Base-by-base conservation (phyloP, 2,797 vertebrate species). In the Ctenopoma multispine region DNA sequence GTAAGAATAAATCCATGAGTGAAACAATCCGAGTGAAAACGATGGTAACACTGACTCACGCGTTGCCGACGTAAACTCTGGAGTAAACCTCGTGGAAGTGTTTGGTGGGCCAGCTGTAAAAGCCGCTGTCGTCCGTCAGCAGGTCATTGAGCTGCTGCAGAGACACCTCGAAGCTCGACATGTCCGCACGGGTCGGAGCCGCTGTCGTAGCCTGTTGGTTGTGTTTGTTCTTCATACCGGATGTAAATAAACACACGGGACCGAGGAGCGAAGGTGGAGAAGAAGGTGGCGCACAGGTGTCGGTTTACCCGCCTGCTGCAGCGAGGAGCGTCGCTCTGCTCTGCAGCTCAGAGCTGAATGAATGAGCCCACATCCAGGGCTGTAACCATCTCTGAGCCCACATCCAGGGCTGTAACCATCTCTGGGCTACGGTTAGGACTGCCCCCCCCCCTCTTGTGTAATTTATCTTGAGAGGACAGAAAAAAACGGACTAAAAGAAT, bases 61-160 rank as follows among this genome's bases (percentile, higher is more conserved):
- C 96, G 69, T 98, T 95, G 87, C 96, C 97, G 68, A 99, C 95
- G 87, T 95, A 96, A 85, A 97, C 94, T 88, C 96, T 83, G 6
- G 95, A 95, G 79, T 87, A 93, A 69, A 99, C 97, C 91, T 97
- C 95, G 75, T 97, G 95, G 88, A 93, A 95, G 85, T 96, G 95
- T 87, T 94, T 92, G 60, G 94, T 95, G 0, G 97, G 97, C 75
- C 96, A 93, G 90, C 92, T 94, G 93, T 97, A 98, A 59, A 94
- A 93, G 69, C 97, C 96, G 80, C 94, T 92, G 38, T 95, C 95
- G 51, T 98, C 94, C 11, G 95, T 95, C 75, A 98, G 77, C 73
- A 98, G 87, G 14, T 98, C 97, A 88, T 98, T 98, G 61, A 98
- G 96, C 66, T 97, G 96, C 84, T 97, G 96, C 59, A 98, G 94